Evolutionary conservation across 1,140 invertebrate species (phyloP), one percentile per base, ranked within the genome.

Genomic region (Heliothis virescens): DNA sequence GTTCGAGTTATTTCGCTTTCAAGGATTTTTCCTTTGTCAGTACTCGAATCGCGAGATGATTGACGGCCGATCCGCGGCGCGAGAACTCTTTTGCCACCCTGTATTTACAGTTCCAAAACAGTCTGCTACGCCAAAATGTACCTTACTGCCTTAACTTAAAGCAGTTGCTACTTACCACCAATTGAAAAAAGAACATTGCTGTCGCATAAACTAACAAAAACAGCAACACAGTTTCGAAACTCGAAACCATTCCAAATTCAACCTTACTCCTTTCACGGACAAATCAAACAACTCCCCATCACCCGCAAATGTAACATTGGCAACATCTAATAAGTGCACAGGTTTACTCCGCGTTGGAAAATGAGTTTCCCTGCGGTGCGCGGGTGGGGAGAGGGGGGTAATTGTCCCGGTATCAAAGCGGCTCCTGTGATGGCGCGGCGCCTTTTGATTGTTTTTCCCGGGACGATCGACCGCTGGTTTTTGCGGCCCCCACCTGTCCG

Each of bases 1-100:
- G 83, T 86, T 84, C 85, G 81, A 85, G 84, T 86, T 85, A 86
- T 87, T 89, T 88, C 86, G 83, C 86, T 82, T 75, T 85, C 85
- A 91, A 91, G 90, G 92, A 92, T 92, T 94, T 94, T 94, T 94
- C 89, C 92, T 92, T 94, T 92, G 91, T 92, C 89, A 92, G 87
- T 78, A 79, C 80, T 47, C 57, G 72, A 53, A 63, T 93, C 89
- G 87, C 86, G 83, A 80, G 83, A 90, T 93, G 92, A 93, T 92
- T 93, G 92, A 93, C 92, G 87, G 85, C 69, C 87, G 88, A 90
- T 91, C 89, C 86, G 86, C 86, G 87, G 79, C 87, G 90, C 88
- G 84, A 89, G 89, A 92, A 85, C 85, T 89, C 3, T 59, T 41
- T 10, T 10, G 82, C 85, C 79, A 88, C 60, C 53, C 7, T 50